These are phyloP conservation scores for Drosophila bocqueti DNA, from an alignment of 1,140 invertebrate species.

Conservation along the genomic window DNA sequence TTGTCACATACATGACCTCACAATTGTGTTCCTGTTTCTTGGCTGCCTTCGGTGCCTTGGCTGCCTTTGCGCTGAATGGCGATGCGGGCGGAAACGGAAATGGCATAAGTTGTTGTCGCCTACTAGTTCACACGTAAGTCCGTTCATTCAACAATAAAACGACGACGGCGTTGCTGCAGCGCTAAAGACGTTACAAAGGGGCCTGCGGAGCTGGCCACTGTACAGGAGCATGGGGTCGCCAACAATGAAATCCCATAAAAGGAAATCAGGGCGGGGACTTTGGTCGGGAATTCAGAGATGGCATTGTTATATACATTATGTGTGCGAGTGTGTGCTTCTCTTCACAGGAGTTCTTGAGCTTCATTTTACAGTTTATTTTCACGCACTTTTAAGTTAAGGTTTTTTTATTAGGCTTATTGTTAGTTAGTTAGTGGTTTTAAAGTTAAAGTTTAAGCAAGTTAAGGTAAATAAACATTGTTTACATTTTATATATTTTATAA, in stretches of 20 bases:
- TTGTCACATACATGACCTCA: conserved; percentile 83
- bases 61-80: conserved; percentile 50
- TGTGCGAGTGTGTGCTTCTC: not conserved
- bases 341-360: conserved; percentile 1
- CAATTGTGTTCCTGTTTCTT: conserved; percentile 72
- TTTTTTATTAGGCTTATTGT: not conserved
- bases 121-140: conserved; percentile 81
- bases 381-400: conserved; percentile 12
- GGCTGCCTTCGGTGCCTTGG: conserved; percentile 24
- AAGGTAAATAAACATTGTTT: not conserved
- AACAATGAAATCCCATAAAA: conserved; percentile 66
- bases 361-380: not conserved
- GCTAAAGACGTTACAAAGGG: conserved; percentile 36
- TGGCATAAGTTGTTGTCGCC: conserved; percentile 83
- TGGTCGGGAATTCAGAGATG: conserved; percentile 37
- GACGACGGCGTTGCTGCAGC: conserved; percentile 23
- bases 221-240: conserved; percentile 15
- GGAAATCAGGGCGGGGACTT: conserved; percentile 38
- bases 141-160: conserved; percentile 79
- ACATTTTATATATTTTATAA: not conserved
- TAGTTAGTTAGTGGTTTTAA: not conserved
- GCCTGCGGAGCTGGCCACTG: conserved; percentile 18
- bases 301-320: conserved; percentile 27
- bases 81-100: conserved; percentile 73
- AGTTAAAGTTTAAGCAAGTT: not conserved